Base-by-base conservation (phyloP, 2,888 invertebrate genomes). In the Drosophila meridiana region DNA sequence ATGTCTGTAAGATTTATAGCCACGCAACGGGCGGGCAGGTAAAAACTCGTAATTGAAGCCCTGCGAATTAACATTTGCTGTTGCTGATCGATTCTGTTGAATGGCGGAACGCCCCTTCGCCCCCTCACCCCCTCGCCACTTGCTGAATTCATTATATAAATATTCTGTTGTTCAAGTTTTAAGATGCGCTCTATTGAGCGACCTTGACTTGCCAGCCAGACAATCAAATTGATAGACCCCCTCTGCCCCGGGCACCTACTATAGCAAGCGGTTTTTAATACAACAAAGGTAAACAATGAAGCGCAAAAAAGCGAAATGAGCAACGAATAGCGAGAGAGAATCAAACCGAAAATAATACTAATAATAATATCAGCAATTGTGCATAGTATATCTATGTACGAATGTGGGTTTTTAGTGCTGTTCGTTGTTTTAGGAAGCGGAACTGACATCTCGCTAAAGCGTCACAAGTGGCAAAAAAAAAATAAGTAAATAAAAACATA, bases 181-280 rank as follows among this genome's bases (percentile, higher is more conserved):
- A 80, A 85, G 85, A 85, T 88, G 90, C 75, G 86, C 81, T 85
- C 62, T 80, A 87, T 82, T 69, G 68, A 47, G n/a, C 63, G 89
- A 87, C 83, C 83, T 83, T 89, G 89, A 83, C 73, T 70, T 56
- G 34, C 40, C 62, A 69, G 67, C 28, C 68, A 69, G 58, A 63
- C 64, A 69, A 68, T 32, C 60, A 65, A 70, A 73, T 76, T 55
- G 38, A 50, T 59, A 62, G 52, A 0, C 30, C 30, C 48, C 28
- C 45, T 13, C 7, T 0, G 8, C 8, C 48, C 38, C 55, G 7
- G 26, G 20, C 43, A 40, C 53, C 66, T 69, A 67, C 75, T 55
- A 84, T 69, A 66, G 82, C 87, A 89, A 86, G 80, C 70, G 90
- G 73, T 78, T 69, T 89, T 83, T 85, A 80, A 89, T 89, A 73